Evolutionary conservation across 2,113 vertebrate genomes (phyloP), one percentile per base, ranked within the genome.

Genomic region (Thamnophis sirtalis): DNA sequence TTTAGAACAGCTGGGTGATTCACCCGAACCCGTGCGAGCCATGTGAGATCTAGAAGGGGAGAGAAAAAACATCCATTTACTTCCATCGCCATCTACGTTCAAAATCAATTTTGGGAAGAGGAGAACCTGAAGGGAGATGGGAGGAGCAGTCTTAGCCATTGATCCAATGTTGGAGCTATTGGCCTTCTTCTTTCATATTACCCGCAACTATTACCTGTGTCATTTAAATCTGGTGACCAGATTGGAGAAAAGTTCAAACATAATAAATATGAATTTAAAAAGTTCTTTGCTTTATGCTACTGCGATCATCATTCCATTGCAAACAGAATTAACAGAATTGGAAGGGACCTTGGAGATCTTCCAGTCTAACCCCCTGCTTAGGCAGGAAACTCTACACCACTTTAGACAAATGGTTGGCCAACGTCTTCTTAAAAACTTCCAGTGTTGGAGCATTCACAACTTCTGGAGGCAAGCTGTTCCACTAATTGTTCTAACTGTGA

Each of bases 1-100:
- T 98, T 98, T 92, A 98, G 95, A 85, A 99, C 98, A 10, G 98
- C 98, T 26, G 98, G 98, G 0, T 98, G 98, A 96, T 99, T 99
- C 93, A 99, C 98, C 26, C 97, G 94, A 9, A 98, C 97, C 93
- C 96, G 98, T 50, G 98, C 98, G 48, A 99, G 95, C 98, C 98
- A 98, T 91, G 97, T 97, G 92, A 99, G 97, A 89, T 99, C 99
- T 99, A 84, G 51, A 38, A 28, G 43, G 0, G 58, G 56, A 2
- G 54, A 17, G 6, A 7, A 60, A 38, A 38, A 53, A 48, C 11
- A 0, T 0, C 15, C 91, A 2, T 86, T 15, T 60, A 89, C 8
- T 86, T 94, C 89, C 89, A 92, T 19, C 2, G 3, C n/a, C 13
- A 38, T 24, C 51, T 24, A 53, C 10, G 5, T 22, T 7, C 38